Percentiles rank a stretch among this genome's conserved stretches.
Evolutionary conservation across 2,113 vertebrate genomes (phyloP).

Genomic region (Phaetusa simplex): DNA sequence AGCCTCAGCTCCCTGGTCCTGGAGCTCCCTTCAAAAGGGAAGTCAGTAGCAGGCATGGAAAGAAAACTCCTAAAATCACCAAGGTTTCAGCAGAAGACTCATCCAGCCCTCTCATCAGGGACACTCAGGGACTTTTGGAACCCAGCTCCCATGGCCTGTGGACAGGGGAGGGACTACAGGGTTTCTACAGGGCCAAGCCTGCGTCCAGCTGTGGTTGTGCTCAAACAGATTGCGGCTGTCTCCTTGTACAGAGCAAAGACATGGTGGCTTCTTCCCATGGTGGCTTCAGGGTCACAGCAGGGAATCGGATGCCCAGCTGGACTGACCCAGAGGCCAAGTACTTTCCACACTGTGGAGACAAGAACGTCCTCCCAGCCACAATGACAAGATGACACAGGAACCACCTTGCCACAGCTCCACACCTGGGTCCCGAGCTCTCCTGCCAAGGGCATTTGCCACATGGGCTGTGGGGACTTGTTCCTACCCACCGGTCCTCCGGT

Average conservation of each 20-base stretch:
- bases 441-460: neutral
- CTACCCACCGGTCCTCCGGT: neutral
- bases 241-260: neutral
- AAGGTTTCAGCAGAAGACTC: neutral
- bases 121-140: conserved; percentile 23
- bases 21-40: neutral
- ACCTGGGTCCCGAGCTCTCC: neutral
- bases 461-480: neutral
- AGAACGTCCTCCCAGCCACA: neutral
- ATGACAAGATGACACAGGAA: neutral
- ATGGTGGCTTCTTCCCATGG: rapidly evolving
- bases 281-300: neutral
- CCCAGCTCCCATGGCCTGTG: neutral
- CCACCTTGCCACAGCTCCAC: neutral
- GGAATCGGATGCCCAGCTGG: neutral
- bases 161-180: neutral
- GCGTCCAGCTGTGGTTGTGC: neutral
- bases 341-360: neutral
- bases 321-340: neutral
- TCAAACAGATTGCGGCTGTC: neutral
- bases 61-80: neutral
- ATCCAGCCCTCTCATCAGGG: neutral
- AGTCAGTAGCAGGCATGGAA: neutral
- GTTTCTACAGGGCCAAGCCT: neutral
- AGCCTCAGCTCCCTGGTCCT: neutral